Percentiles rank a stretch among this genome's conserved stretches.
Conservation (phyloP, 2,113 vertebrate genomes). For the Taurulus bubalis region DNA sequence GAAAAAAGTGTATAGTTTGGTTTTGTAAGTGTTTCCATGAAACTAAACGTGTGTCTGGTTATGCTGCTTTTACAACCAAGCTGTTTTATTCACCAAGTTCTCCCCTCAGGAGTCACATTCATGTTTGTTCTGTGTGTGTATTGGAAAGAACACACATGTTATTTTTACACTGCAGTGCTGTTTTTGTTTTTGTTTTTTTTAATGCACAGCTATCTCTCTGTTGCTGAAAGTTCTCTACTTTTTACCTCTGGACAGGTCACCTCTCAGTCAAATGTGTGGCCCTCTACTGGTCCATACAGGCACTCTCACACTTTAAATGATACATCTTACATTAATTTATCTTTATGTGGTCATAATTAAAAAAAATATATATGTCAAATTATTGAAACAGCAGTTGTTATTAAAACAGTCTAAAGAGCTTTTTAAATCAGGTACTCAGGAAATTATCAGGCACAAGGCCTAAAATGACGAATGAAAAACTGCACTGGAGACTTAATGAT, state of each 20-base stretch:
- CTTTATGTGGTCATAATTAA: neutral
- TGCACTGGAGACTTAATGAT: neutral
- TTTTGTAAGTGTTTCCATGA: neutral
- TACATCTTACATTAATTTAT: neutral
- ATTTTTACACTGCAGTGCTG: neutral
- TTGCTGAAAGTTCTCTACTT: neutral
- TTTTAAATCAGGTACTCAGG: slow-evolving; percentile 5
- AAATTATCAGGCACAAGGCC: neutral
- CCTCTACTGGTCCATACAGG: slow-evolving; percentile 66
- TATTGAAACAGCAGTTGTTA: neutral
- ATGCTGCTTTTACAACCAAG: neutral
- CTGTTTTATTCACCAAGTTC: neutral
- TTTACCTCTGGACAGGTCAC: slow-evolving; percentile 14
- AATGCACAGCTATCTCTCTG: neutral
- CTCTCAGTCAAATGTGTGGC: slow-evolving; percentile 39
- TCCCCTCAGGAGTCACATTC: neutral
- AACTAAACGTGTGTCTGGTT: neutral
- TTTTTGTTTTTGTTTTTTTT: neutral
- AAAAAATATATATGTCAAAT: neutral
- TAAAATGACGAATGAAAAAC: neutral
- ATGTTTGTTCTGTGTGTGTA: neutral
- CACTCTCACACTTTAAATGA: slow-evolving; percentile 24
- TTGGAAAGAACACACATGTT: neutral
- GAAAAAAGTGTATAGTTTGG: slow-evolving; percentile 4
- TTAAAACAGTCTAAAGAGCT: slow-evolving; percentile 4